Evolutionary conservation across 2,113 vertebrate species (phyloP).

Genomic region (Craseonycteris thonglongyai): DNA sequence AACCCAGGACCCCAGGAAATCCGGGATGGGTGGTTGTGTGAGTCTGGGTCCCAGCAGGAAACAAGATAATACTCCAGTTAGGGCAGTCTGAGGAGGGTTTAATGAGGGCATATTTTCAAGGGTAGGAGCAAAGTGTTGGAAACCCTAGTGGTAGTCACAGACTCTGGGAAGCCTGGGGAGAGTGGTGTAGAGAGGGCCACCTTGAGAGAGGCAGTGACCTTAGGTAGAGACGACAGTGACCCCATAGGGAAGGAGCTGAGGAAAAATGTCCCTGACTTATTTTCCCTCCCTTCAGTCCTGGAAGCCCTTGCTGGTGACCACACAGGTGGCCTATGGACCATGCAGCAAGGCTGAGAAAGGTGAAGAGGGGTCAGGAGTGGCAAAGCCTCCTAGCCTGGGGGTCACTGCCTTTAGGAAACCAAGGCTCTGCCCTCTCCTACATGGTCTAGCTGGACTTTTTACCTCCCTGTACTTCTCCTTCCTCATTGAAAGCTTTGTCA

Average conservation of each 20-base stretch:
- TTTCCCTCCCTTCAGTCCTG: neutral
- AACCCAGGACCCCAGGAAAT: neutral
- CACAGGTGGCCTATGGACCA: neutral
- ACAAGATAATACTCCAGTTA: neutral
- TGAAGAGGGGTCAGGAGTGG: neutral
- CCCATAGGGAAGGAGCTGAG: neutral
- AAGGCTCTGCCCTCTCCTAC: neutral
- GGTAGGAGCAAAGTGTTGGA: neutral
- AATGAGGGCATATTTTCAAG: neutral
- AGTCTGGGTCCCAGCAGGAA: neutral
- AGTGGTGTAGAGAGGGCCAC: neutral
- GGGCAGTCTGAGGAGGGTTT: neutral
- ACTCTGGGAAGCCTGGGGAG: neutral
- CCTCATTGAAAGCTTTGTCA: neutral
- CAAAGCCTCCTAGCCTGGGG: neutral
- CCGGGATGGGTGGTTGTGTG: neutral
- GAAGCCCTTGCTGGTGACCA: neutral
- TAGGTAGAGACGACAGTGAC: neutral
- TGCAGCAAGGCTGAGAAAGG: neutral
- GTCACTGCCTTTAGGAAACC: neutral
- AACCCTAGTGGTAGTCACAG: neutral
- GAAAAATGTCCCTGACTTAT: neutral
- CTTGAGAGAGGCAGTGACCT: neutral
- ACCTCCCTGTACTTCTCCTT: neutral
- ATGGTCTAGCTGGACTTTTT: neutral